Evolutionary conservation across 1,140 invertebrate species (phyloP).

Genomic region (Teleopsis dalmanni): DNA sequence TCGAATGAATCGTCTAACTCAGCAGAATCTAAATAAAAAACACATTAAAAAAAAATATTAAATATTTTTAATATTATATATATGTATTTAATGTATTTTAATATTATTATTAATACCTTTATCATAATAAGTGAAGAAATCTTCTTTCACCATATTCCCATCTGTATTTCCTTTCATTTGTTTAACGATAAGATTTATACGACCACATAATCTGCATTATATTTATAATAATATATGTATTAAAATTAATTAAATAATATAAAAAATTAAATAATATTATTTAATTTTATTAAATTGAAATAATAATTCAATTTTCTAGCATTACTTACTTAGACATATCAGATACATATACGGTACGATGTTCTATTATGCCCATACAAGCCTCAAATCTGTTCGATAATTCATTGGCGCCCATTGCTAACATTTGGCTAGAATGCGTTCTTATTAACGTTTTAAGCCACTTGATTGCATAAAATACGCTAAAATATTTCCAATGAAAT

Average conservation of each 20-base stretch:
- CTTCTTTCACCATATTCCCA: conserved; percentile 44
- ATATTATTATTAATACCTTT: no score
- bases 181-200: conserved; percentile 51
- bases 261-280: neutral
- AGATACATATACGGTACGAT: no score
- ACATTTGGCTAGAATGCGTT: conserved; percentile 55
- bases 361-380: conserved; percentile 54
- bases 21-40: no score
- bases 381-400: conserved; percentile 47
- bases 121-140: conserved; percentile 53
- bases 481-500: conserved; percentile 40
- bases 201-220: conserved; percentile 47
- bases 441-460: conserved; percentile 56
- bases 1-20: no score
- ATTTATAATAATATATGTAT: neutral
- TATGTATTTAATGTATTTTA: no score
- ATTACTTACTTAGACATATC: conserved; percentile 34
- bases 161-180: conserved; percentile 48
- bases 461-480: conserved; percentile 51
- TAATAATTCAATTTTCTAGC: neutral
- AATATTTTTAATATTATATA: no score
- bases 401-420: conserved; percentile 41
- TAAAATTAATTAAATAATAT: neutral
- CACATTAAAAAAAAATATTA: no score
- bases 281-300: neutral